A percentile compares a stretch with the other conserved stretches of the same genome.
These are phyloP conservation scores for Perca flavescens DNA, from an alignment of 2,113 vertebrate genomes.

Conservation along the genomic window DNA sequence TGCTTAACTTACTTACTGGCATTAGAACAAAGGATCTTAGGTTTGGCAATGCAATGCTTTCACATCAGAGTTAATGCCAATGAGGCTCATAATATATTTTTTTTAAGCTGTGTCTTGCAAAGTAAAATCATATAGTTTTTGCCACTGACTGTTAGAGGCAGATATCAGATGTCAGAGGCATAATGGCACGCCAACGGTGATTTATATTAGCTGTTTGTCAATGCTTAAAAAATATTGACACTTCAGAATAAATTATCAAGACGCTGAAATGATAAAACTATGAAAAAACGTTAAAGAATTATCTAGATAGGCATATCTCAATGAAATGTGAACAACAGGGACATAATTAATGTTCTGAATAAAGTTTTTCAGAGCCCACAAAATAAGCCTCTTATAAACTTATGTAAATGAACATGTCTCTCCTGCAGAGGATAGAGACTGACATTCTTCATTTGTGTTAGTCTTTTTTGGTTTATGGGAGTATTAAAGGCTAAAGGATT, in stretches of 20 bases:
- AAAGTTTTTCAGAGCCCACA: constrained; percentile 64
- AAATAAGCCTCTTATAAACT: constrained; percentile 83
- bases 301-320: constrained; percentile 56
- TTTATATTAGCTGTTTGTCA: constrained; percentile 56
- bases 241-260: constrained; percentile 32
- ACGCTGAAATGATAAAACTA: constrained; percentile 18
- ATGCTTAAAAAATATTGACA: constrained; percentile 46
- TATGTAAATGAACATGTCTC: constrained; percentile 80
- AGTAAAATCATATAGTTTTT: constrained; percentile 41
- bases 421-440: constrained; percentile 62
- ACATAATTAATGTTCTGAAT: constrained; percentile 75
- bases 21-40: constrained; percentile 40
- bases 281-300: constrained; percentile 9
- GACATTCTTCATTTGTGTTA: constrained; percentile 72
- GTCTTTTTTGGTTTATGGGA: constrained; percentile 65
- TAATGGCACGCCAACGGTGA: constrained; percentile 46
- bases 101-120: constrained; percentile 36
- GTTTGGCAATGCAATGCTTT: constrained; percentile 33
- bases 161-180: constrained; percentile 66
- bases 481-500: constrained; percentile 65
- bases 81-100: constrained; percentile 51
- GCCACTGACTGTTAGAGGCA: constrained; percentile 41
- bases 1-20: constrained; percentile 27
- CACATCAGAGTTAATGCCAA: constrained; percentile 37
- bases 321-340: constrained; percentile 68